These are phyloP conservation scores for Bradypodion pumilum DNA, from an alignment of 2,797 vertebrate genomes.

Conservation along the genomic window DNA sequence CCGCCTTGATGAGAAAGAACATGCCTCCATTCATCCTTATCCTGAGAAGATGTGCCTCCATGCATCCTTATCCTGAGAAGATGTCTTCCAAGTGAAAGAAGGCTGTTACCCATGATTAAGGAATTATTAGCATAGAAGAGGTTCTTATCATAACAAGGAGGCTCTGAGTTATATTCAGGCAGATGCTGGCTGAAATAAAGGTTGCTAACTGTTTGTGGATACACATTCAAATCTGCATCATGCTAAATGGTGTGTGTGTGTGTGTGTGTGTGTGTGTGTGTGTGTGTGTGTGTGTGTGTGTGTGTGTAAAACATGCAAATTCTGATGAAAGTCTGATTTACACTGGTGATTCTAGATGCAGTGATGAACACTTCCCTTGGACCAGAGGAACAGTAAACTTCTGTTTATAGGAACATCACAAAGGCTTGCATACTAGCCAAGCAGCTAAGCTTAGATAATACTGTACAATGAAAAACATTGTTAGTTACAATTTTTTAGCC, in stretches of 20 bases:
- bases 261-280: too few relatives aligned
- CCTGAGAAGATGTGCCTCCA: too few relatives aligned
- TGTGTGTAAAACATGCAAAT: not conserved
- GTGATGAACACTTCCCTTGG: not conserved
- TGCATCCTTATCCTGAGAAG: not conserved
- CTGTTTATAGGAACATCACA: not conserved
- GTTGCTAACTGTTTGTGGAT: not conserved
- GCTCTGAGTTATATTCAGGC: not conserved
- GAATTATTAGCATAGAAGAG: not conserved
- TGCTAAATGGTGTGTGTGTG: not conserved
- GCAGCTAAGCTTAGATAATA: not conserved
- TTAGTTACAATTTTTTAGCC: too few relatives aligned
- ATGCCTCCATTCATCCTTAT: too few relatives aligned
- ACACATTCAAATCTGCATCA: not conserved
- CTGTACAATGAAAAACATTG: not conserved
- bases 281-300: not conserved
- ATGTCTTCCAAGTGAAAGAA: not conserved
- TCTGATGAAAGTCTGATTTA: not conserved
- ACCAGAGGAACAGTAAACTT: not conserved
- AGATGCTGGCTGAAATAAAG: not conserved
- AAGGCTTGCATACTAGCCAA: not conserved
- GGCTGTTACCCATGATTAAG: not conserved
- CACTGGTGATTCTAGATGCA: not conserved
- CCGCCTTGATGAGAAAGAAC: not conserved
- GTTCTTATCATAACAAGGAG: conserved; percentile 1